Conservation (phyloP, 2,797 vertebrate genomes). For the Protonibea diacanthus region DNA sequence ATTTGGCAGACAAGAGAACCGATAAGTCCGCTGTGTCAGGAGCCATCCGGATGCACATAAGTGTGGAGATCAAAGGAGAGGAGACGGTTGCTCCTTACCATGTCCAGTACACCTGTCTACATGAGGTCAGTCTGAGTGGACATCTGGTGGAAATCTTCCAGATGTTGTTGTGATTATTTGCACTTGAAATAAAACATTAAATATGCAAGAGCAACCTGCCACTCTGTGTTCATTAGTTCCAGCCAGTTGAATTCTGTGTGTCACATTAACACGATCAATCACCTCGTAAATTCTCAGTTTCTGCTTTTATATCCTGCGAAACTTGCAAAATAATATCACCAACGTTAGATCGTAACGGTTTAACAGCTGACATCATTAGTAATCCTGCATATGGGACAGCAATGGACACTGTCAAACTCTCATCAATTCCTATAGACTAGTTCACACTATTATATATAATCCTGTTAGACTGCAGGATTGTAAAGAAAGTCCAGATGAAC, state of each 20-base stretch:
- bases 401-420: background rate
- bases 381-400: background rate
- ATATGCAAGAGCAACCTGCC: conserved; percentile 10
- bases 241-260: conserved; percentile 29
- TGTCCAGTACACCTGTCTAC: conserved; percentile 97
- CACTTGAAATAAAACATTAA: conserved; percentile 30
- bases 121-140: conserved; percentile 87
- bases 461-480: conserved; percentile 1
- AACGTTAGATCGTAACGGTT: background rate
- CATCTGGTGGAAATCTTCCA: conserved; percentile 7
- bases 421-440: background rate
- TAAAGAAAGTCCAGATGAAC: background rate
- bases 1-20: conserved; percentile 92
- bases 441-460: conserved; percentile 13
- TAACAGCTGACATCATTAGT: conserved; percentile 6
- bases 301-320: background rate
- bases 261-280: conserved; percentile 34
- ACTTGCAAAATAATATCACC: background rate
- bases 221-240: conserved; percentile 26
- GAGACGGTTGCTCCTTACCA: conserved; percentile 99
- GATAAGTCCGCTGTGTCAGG: conserved; percentile 97
- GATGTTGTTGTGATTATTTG: conserved; percentile 23
- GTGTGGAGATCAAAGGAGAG: conserved; percentile 98
- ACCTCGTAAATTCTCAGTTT: conserved; percentile 13
- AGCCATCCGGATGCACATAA: conserved; percentile 97